These are phyloP conservation scores for Adelosebastes latens DNA, from an alignment of 2,797 vertebrate genomes.

Conservation along the genomic window DNA sequence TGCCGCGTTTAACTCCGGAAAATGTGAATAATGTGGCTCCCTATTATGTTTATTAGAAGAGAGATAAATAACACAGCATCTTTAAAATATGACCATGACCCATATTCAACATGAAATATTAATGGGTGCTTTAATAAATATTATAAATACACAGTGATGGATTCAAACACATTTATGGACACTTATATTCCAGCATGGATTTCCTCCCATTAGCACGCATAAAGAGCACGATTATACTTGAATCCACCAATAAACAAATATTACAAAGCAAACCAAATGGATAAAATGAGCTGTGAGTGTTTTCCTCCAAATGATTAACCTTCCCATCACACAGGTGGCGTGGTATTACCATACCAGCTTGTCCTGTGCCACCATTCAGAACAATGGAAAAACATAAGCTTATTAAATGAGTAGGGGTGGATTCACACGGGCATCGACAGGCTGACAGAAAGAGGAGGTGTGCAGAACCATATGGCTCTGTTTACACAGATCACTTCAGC, in stretches of 20 bases:
- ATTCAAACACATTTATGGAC: not conserved
- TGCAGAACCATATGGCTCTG: slow-evolving; percentile 48
- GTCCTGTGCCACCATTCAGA: slow-evolving; percentile 16
- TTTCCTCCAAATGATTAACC: slow-evolving; percentile 32
- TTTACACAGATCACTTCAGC: slow-evolving; percentile 43
- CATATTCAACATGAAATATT: slow-evolving; percentile 12
- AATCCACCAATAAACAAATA: not conserved
- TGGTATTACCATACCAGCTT: slow-evolving; percentile 2
- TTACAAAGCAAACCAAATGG: slow-evolving; percentile 15
- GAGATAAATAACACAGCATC: slow-evolving; percentile 1
- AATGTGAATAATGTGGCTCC: slow-evolving; percentile 8
- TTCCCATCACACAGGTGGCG: slow-evolving; percentile 27
- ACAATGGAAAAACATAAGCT: slow-evolving; percentile 30
- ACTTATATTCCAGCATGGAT: not conserved
- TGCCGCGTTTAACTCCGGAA: slow-evolving; percentile 6
- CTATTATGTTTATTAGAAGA: slow-evolving; percentile 2
- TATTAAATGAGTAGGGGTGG: slow-evolving; percentile 27
- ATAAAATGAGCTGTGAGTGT: slow-evolving; percentile 27
- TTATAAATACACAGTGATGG: slow-evolving; percentile 7
- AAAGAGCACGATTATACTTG: not conserved
- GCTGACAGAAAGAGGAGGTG: slow-evolving; percentile 19
- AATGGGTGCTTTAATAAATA: slow-evolving; percentile 15
- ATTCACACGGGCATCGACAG: slow-evolving; percentile 30
- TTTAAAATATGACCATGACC: slow-evolving; percentile 10
- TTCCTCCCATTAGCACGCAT: not conserved